Evolutionary conservation across 2,888 invertebrate genomes (phyloP), one percentile per base, ranked within the genome.

Genomic region (Thelaira solivaga): DNA sequence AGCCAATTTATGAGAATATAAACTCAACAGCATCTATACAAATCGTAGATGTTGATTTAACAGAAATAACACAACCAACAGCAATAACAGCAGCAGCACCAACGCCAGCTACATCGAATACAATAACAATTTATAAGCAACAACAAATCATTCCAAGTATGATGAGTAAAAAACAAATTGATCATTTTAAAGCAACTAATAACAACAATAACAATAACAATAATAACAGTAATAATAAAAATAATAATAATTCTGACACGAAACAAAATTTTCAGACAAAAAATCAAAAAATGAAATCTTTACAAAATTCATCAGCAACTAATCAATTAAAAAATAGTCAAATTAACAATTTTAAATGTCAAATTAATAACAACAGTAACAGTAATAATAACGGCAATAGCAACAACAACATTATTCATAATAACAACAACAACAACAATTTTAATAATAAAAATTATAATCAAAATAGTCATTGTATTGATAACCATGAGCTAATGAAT

Each of bases 1-100:
- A 89, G 82, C 88, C 90, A 62, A 90, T 90, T 80, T 91, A 91
- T 86, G 90, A 91, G 81, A 89, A 90, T 53, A 78, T 78, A 11
- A 83, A 82, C 80, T 84, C 86, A 78, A 80, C 85, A 69, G 75
- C 86, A 82, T 83, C 86, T 83, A 83, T 82, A 84, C 84, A 71
- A 41, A 81, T 84, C 79, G 84, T 84, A 82, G 86, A 87, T 82
- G 83, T 61, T 61, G 59, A 74, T 83, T 84, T 84, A 83, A 84
- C 86, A 82, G 29, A 18, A 80, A 71, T 78, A 81, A 53, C 78
- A 51, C 6, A 11, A 49, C 13, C 10, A 83, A 68, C 78, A 82
- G 73, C 62, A 79, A 49, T 74, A 83, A 83, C 68, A 82, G 24
- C 36, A 78, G 31, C 45, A 55, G 39, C 49, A n/a, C n/a, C n/a